Evolutionary conservation across 2,888 invertebrate species (phyloP).

Genomic region (Melanotus villosus): DNA sequence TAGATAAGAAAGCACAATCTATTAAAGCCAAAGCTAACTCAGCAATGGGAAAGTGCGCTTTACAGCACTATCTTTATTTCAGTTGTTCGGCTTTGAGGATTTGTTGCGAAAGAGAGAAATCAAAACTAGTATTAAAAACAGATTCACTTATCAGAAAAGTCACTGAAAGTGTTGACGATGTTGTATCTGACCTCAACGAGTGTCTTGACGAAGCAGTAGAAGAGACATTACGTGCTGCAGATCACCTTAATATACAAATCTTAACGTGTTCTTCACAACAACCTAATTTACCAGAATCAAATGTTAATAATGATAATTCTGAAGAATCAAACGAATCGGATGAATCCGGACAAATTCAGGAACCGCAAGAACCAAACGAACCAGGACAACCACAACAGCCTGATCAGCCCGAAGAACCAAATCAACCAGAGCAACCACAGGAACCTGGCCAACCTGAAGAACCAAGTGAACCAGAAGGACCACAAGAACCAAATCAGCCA

Average conservation of each 20-base stretch:
- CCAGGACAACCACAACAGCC: neutral
- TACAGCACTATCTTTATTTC: neutral
- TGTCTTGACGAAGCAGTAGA: neutral
- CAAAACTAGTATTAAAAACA: neutral
- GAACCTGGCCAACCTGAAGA: neutral
- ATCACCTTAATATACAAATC: neutral
- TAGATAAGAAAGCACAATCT: neutral
- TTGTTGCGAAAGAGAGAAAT: neutral
- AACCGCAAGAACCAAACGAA: neutral
- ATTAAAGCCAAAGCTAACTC: conserved; percentile 6
- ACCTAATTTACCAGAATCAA: neutral
- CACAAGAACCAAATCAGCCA: neutral
- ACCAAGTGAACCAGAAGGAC: neutral
- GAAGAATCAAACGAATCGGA: neutral
- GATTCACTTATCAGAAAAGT: neutral
- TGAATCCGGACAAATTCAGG: neutral
- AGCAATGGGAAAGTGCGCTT: conserved; percentile 12
- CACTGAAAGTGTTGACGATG: neutral
- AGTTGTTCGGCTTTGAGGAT: conserved; percentile 1
- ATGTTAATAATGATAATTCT: too few relatives aligned
- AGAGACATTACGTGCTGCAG: neutral
- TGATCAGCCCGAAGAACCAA: neutral
- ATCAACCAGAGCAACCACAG: neutral
- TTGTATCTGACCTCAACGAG: conserved; percentile 1
- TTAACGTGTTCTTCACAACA: neutral